Conservation (phyloP, 2,797 vertebrate genomes). For the Cryptoprocta ferox region DNA sequence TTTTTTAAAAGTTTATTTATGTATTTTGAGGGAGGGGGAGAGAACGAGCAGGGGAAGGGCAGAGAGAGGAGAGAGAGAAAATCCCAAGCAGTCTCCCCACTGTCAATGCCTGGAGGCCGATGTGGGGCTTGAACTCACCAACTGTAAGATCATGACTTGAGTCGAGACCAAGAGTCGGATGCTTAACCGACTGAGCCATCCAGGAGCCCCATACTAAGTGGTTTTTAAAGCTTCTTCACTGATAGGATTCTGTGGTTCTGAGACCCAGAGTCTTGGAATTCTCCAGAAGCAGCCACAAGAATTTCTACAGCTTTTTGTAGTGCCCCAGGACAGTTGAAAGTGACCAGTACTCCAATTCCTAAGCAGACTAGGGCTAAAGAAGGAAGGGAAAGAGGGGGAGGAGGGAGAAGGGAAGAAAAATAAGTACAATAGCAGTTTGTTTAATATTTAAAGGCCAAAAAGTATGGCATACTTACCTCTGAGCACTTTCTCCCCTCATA, state of each 20-base stretch:
- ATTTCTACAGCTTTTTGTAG: not conserved
- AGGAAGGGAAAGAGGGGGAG: not conserved
- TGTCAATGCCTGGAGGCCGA: no score
- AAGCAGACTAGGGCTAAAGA: not conserved
- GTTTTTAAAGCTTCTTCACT: not conserved
- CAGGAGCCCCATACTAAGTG: not conserved
- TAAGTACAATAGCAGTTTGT: not conserved
- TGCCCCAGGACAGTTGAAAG: not conserved
- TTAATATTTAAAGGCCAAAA: not conserved
- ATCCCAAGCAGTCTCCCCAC: no score
- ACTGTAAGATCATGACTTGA: no score
- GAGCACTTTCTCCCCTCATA: not conserved
- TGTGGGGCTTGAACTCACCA: no score
- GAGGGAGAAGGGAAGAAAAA: not conserved
- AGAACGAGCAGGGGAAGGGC: no score
- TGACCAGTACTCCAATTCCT: not conserved
- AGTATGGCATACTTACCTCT: not conserved
- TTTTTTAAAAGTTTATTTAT: no score
- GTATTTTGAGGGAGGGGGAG: no score
- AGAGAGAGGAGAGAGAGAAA: no score
- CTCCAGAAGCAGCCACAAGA: not conserved
- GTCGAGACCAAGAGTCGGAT: no score
- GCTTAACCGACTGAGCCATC: no score
- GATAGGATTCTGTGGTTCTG: not conserved
- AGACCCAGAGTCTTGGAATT: not conserved